phyloP scores from a whole-genome alignment of 1,140 invertebrate species.

The Aricia agestis region DNA sequence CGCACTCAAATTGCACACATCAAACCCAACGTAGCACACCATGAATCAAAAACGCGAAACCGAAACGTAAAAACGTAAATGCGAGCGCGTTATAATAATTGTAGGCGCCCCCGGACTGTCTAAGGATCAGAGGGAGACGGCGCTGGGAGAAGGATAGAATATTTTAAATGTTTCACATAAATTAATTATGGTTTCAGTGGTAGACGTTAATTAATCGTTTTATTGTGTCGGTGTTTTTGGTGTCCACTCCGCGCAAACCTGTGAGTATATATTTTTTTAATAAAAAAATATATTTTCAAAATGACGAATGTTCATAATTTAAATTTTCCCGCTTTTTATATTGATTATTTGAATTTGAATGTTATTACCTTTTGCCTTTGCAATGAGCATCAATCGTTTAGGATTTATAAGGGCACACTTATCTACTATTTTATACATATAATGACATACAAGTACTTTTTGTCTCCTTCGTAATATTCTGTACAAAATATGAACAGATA shows the following conservation, averaged over 20 bases:
- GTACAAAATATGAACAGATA: too few relatives aligned
- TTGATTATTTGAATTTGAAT: slow-evolving; percentile 6
- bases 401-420: too few relatives aligned
- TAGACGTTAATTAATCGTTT: slow-evolving; percentile 33
- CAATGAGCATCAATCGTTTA: neutral
- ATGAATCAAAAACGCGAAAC: slow-evolving; percentile 44
- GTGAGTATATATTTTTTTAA: slow-evolving; percentile 7
- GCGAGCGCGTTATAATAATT: slow-evolving; percentile 28
- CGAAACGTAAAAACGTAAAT: slow-evolving; percentile 30
- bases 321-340: slow-evolving; percentile 7
- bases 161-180: slow-evolving; percentile 12
- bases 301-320: neutral
- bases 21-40: slow-evolving; percentile 20
- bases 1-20: slow-evolving; percentile 26
- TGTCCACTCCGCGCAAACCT: neutral
- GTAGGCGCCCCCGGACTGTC: slow-evolving; percentile 35
- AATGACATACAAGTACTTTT: too few relatives aligned
- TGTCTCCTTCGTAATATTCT: too few relatives aligned
- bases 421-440: too few relatives aligned
- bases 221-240: slow-evolving; percentile 10
- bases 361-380: neutral
- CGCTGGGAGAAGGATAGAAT: slow-evolving; percentile 38
- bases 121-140: slow-evolving; percentile 39
- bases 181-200: neutral
- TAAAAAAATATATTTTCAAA: neutral